Conservation (phyloP, 2,113 vertebrate species). For the Phrynosoma platyrhinos region DNA sequence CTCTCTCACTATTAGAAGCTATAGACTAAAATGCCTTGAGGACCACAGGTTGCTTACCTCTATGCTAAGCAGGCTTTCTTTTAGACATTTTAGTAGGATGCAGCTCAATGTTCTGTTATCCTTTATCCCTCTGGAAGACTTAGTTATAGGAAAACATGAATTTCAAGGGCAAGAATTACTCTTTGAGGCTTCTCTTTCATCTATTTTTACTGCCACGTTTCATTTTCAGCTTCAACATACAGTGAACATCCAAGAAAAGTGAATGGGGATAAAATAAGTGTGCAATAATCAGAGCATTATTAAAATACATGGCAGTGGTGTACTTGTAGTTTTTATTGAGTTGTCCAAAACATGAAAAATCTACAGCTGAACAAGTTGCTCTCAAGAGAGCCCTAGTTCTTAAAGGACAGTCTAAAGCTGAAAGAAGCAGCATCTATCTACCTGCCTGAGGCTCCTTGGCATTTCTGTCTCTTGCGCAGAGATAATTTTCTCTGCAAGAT, state of each 20-base stretch:
- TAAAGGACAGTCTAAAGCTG: not conserved
- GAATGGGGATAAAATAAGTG: not conserved
- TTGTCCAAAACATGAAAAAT: not conserved
- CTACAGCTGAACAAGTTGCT: not conserved
- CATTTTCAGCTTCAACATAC: not conserved
- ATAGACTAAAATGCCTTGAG: too few species aligned
- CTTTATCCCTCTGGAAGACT: not conserved
- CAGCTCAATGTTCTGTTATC: not conserved
- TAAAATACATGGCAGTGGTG: not conserved
- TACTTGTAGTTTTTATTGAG: not conserved
- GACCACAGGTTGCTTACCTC: too few species aligned
- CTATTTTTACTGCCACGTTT: not conserved
- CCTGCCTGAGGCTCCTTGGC: not conserved
- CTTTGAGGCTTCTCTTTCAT: not conserved
- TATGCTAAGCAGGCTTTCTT: not conserved
- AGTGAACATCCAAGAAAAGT: not conserved
- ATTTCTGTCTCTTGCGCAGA: not conserved
- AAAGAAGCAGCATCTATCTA: not conserved
- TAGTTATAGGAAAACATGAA: not conserved
- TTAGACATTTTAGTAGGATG: not conserved
- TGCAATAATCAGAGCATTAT: not conserved
- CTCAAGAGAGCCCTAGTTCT: not conserved
- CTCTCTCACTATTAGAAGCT: too few species aligned
- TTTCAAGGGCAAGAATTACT: not conserved
- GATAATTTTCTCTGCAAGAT: constrained; percentile 5